Base-by-base conservation (phyloP, 1,140 invertebrate species). In the Gryon sp. region DNA sequence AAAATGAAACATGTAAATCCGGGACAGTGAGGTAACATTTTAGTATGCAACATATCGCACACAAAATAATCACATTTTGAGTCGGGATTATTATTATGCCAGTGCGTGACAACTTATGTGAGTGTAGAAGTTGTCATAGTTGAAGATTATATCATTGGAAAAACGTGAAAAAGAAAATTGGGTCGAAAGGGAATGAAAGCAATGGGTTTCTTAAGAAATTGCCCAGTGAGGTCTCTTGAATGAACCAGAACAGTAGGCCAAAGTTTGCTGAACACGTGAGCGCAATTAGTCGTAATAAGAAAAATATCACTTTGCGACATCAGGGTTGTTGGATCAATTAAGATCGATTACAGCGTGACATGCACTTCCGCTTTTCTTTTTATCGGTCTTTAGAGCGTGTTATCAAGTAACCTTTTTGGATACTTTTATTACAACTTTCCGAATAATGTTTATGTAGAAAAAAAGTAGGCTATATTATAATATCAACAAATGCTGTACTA, bases 321-420 rank as follows among this genome's bases (percentile, higher is more conserved):
- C 81, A 45, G 62, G 59, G 73, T 79, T 78, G 74, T 75, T 12
- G 63, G 70, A 53, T 79, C 73, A 80, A 82, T 81, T 81, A 82
- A 70, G 59, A 52, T 77, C 48, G 65, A 82, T 69, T 78, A 63
- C 75, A 4, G 20, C 16, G 11, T 45, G 74, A 66, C 80, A 79
- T 80, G 80, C 80, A 82, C 72, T 78, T 77, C 62, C 76, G 36
- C 26, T 69, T 74, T 63, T 38, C 62, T 43, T 73, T 63, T 66
- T 76, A 70, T 77, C 74, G 57, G 24, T 0, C 12, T 4, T 7
- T 20, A 32, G 34, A n/a, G 36, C 36, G 11, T 36, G n/a, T 59
- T 46, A 70, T 59, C 52, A 59, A 18, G 34, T 34, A 59, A 60
- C 22, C 36, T 50, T 60, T 50, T 26, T 16, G 19, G 11, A 30